Conservation (phyloP, 2,888 invertebrate species). For the Cheilosia variabilis region DNA sequence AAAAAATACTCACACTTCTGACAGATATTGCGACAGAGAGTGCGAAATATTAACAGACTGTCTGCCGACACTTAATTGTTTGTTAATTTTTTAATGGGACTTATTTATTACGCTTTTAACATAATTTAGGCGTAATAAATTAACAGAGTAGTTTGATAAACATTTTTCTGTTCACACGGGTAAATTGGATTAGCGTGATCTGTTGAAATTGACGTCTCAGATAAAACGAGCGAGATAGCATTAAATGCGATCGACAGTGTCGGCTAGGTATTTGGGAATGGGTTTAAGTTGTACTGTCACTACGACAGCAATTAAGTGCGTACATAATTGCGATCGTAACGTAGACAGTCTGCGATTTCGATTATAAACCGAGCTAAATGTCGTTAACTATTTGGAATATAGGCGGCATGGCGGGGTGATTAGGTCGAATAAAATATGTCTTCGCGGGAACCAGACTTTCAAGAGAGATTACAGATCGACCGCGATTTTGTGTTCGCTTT, state of each 20-base stretch:
- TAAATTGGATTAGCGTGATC: constrained; percentile 2
- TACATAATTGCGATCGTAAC: not conserved
- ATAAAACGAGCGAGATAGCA: not conserved
- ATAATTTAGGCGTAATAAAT: constrained; percentile 12
- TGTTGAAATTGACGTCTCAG: not conserved
- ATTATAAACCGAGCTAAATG: too few species aligned
- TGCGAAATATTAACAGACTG: not conserved
- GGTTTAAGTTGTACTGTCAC: too few species aligned
- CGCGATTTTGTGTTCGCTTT: too few species aligned
- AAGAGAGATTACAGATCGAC: too few species aligned
- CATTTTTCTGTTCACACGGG: not conserved
- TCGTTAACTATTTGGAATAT: too few species aligned
- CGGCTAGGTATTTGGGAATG: not conserved
- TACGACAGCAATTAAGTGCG: not conserved
- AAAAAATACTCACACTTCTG: constrained; percentile 2
- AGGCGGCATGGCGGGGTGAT: too few species aligned
- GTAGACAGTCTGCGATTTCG: not conserved
- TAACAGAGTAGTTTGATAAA: constrained; percentile 11
- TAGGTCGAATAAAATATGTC: too few species aligned
- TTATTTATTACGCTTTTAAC: not conserved
- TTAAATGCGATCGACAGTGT: not conserved
- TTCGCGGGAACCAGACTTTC: too few species aligned
- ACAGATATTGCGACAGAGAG: not conserved
- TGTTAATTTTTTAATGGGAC: constrained; percentile 46
- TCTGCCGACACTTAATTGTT: constrained; percentile 10